A percentile compares a stretch with the other conserved stretches of the same genome.
These are phyloP conservation scores for Brachionus manjavacas DNA, from an alignment of 1,140 invertebrate genomes.

Conservation along the genomic window DNA sequence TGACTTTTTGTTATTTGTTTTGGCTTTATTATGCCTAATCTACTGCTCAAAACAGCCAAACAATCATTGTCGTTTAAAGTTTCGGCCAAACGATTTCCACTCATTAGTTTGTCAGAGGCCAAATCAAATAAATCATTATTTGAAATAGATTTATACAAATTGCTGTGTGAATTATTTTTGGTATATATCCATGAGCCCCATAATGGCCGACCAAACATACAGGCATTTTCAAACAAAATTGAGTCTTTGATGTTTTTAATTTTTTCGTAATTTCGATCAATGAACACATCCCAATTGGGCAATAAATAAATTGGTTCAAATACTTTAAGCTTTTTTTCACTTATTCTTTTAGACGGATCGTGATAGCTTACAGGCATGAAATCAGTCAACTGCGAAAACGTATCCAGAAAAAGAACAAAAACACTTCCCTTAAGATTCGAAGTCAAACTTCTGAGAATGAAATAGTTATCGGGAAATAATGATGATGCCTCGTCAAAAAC, in stretches of 20 bases:
- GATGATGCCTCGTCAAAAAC: neutral
- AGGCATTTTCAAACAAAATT: neutral
- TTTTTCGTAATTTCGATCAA: neutral
- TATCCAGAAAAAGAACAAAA: constrained; percentile 9
- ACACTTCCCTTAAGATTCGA: neutral
- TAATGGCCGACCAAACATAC: neutral
- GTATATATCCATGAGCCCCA: constrained; percentile 6
- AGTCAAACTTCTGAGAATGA: neutral
- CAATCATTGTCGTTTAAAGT: neutral
- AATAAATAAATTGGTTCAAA: constrained; percentile 27
- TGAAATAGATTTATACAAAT: neutral
- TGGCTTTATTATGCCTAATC: neutral
- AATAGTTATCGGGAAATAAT: neutral
- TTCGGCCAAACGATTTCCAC: neutral
- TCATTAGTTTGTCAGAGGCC: neutral
- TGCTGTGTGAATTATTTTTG: neutral
- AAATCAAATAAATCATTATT: neutral
- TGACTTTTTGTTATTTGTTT: neutral
- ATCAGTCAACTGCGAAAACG: neutral
- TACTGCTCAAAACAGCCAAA: neutral
- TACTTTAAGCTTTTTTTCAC: neutral
- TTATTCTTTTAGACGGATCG: neutral
- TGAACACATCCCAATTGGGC: constrained; percentile 6
- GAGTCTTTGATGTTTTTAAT: neutral
- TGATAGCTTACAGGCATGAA: neutral